Evolutionary conservation across 2,113 vertebrate genomes (phyloP), one percentile per base, ranked within the genome.

Genomic region (Vulpes lagopus): DNA sequence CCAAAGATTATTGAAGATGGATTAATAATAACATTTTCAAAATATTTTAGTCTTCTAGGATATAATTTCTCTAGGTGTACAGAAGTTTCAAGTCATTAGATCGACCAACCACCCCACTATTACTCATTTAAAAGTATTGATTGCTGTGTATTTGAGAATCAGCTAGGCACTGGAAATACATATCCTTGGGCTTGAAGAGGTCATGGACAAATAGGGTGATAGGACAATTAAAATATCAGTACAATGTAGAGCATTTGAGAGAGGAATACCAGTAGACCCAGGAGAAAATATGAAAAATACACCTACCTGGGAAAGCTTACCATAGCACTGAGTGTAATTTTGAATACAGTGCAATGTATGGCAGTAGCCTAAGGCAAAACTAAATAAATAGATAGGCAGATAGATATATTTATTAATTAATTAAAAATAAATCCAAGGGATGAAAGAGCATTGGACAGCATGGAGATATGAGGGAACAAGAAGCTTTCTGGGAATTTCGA

Each of bases 21-120:
- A 57, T 91, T 80, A 23, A 43, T 89, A n/a, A 91, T 91, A 16
- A 85, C 64, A 86, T 80, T 91, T 71, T 43, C n/a, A 81, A 76
- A 55, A 23, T 49, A 64, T 64, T 88, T 76, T 38, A 92, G 53
- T 88, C 11, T 22, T n/a, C 11, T 22, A n/a, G 20, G 73, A 91
- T 73, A 19, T 2, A 73, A 10, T 74, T 67, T 43, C 51, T 82
- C 35, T 82, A 19, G 19, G 2, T 43, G 74, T 83, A 69, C 3
- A 30, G 1, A 71, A 17, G 60, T 79, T 55, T 64, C 15, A 49
- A 67, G 5, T 73, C 5, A 1, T 73, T 30, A 65, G 32, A 22
- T 91, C 5, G 14, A 5, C 53, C 53, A n/a, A 5, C 53, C 53
- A n/a, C 11, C 6, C 19, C 20, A 30, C 25, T 64, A 0, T 60